A percentile compares a stretch with the other conserved stretches of the same genome.
These are phyloP conservation scores for Calliopsis andreniformis DNA, from an alignment of 1,140 invertebrate species.

Conservation along the genomic window DNA sequence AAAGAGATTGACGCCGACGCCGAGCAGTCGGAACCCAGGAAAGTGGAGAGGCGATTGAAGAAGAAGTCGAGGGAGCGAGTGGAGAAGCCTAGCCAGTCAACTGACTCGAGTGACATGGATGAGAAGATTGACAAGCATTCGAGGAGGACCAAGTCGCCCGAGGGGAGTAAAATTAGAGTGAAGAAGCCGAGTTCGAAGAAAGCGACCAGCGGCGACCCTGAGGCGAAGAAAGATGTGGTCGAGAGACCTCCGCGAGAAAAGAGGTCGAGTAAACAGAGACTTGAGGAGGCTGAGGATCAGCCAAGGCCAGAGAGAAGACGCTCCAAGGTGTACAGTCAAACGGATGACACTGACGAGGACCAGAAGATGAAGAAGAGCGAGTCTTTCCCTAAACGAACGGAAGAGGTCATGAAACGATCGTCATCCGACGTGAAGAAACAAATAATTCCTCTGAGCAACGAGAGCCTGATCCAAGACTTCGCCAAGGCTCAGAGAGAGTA, in stretches of 20 bases:
- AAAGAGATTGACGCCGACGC: constrained; percentile 29
- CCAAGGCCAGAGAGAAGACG: constrained; percentile 9
- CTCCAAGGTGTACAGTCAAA: constrained; percentile 1
- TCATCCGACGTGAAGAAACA: constrained; percentile 70
- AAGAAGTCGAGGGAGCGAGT: constrained; percentile 60
- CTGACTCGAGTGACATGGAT: constrained; percentile 71
- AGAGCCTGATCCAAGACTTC: constrained; percentile 74
- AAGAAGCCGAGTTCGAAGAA: constrained; percentile 34
- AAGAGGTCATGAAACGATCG: constrained; percentile 37
- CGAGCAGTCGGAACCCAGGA: constrained; percentile 16
- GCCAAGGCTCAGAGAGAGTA: constrained; percentile 74
- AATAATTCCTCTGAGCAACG: constrained; percentile 76
- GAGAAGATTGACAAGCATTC: constrained; percentile 48
- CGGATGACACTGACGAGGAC: constrained; percentile 48
- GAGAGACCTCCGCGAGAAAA: constrained; percentile 49
- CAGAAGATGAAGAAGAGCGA: constrained; percentile 57
- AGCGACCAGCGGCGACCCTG: constrained; percentile 22
- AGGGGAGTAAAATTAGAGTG: constrained; percentile 43
- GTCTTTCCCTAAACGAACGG: constrained; percentile 29
- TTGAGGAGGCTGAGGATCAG: constrained; percentile 10
- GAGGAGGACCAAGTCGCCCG: constrained; percentile 67
- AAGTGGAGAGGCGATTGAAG: constrained; percentile 45
- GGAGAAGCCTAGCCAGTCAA: constrained; percentile 53
- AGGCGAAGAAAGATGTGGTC: constrained; percentile 28
- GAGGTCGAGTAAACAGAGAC: constrained; percentile 40